Base-by-base conservation (phyloP, 2,113 vertebrate genomes). In the Dasyurus viverrinus region DNA sequence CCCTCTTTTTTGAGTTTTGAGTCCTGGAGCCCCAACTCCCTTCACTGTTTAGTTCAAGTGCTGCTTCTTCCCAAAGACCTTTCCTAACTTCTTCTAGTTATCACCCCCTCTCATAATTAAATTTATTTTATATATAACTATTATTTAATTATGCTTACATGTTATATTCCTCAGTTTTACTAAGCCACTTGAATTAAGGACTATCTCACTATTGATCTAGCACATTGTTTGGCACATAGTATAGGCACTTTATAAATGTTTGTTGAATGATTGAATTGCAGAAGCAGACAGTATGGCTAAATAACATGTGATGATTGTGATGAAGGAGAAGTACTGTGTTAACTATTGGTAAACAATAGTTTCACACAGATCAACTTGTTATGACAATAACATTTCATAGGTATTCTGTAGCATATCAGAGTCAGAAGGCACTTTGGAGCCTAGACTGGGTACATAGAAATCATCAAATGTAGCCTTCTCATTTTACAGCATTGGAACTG, bases 281-380 rank as follows among this genome's bases (percentile, higher is more conserved):
- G 53, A 94, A 89, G 54, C 90, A 91, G 93, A 96, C 27, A 92
- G 46, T 14, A 26, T 55, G 36, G 11, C 53, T 89, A 92, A 54
- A 53, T 95, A 94, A 93, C 93, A 53, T 91, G 27, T 27, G 26
- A 42, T 93, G 89, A 97, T 53, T 90, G 47, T 55, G 92, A 50
- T 90, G n/a, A n/a, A 84, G 16, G 68, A 84, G 19, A 92, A 95
- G 55, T 26, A 92, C 46, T 30, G 50, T 92, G 26, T 93, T 95
- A n/a, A 93, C 27, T 24, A 48, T 27, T 96, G 47, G 92, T 95
- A 96, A 94, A 60, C 89, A 95, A 92, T 47, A 94, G 91, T 42
- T 84, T 84, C 47, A 89, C 50, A n/a, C 53, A 90, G 26, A 30
- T 93, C 94, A 54, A 27, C 26, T 93, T 76, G 16, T 84, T n/a